Conservation (phyloP, 2,888 invertebrate species). For the Stenodera caucasica region DNA sequence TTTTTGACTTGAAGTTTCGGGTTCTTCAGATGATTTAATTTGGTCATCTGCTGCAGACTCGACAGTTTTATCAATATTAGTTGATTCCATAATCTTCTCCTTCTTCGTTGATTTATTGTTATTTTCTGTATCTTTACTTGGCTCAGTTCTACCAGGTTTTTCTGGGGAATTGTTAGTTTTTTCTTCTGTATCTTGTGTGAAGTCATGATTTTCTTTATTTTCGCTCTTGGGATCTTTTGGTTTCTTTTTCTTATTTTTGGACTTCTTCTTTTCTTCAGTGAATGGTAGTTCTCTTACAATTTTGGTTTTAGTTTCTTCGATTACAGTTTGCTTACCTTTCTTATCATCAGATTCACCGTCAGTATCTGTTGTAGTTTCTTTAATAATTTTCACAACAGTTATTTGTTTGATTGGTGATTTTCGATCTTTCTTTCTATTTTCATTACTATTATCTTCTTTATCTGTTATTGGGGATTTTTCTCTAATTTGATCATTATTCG, state of each 20-base stretch:
- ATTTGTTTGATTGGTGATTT: slow-evolving; percentile 36
- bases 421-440: slow-evolving; percentile 23
- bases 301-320: slow-evolving; percentile 41
- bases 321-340: slow-evolving; percentile 32
- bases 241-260: slow-evolving; percentile 36
- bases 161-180: slow-evolving; percentile 9
- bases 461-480: slow-evolving; percentile 44
- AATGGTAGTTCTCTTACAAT: slow-evolving; percentile 35
- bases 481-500: slow-evolving; percentile 42
- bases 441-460: slow-evolving; percentile 30
- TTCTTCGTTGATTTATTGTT: slow-evolving; percentile 15
- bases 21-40: not conserved
- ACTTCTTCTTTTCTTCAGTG: slow-evolving; percentile 40
- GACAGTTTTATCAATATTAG: slow-evolving; percentile 13
- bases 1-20: slow-evolving; percentile 4
- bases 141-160: not conserved
- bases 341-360: slow-evolving; percentile 44
- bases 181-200: slow-evolving; percentile 11
- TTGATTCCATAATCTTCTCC: slow-evolving; percentile 28
- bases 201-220: slow-evolving; percentile 22
- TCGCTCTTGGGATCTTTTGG: slow-evolving; percentile 19
- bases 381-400: slow-evolving; percentile 35
- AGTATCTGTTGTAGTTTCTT: slow-evolving; percentile 29
- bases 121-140: not conserved
- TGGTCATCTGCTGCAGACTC: not conserved